A percentile compares a stretch with the other conserved stretches of the same genome.
These are phyloP conservation scores for Macrosteles quadrilineatus DNA, from an alignment of 1,140 invertebrate genomes.

Conservation along the genomic window DNA sequence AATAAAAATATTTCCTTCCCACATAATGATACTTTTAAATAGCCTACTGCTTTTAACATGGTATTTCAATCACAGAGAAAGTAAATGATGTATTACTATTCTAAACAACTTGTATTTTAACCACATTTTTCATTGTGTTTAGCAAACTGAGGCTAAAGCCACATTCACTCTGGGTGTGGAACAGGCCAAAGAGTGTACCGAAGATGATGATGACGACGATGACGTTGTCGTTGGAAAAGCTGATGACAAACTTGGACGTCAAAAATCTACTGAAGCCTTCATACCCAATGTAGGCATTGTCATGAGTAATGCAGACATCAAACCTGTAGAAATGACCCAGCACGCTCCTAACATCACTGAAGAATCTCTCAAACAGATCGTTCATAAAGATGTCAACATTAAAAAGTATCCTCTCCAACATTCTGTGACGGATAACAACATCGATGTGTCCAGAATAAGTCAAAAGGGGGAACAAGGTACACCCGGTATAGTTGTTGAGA, in stretches of 20 bases:
- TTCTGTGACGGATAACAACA: neutral
- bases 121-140: too few species aligned
- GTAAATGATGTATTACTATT: too few species aligned
- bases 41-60: too few species aligned
- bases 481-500: conserved; percentile 8
- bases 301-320: conserved; percentile 51
- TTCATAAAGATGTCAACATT: neutral
- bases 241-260: conserved; percentile 50
- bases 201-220: conserved; percentile 53
- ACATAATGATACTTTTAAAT: too few species aligned
- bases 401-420: conserved; percentile 11
- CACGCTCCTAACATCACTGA: neutral
- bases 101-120: too few species aligned
- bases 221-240: conserved; percentile 56
- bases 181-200: conserved; percentile 39
- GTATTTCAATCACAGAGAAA: too few species aligned
- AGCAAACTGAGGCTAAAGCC: too few species aligned
- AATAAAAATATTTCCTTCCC: too few species aligned
- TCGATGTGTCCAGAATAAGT: conserved; percentile 22
- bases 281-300: conserved; percentile 66
- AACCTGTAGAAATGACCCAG: neutral
- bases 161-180: conserved; percentile 33
- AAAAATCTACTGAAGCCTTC: conserved; percentile 54
- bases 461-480: neutral
- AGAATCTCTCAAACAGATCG: neutral